Evolutionary conservation across 2,888 invertebrate species (phyloP).

Genomic region (Rhamnusium bicolor): DNA sequence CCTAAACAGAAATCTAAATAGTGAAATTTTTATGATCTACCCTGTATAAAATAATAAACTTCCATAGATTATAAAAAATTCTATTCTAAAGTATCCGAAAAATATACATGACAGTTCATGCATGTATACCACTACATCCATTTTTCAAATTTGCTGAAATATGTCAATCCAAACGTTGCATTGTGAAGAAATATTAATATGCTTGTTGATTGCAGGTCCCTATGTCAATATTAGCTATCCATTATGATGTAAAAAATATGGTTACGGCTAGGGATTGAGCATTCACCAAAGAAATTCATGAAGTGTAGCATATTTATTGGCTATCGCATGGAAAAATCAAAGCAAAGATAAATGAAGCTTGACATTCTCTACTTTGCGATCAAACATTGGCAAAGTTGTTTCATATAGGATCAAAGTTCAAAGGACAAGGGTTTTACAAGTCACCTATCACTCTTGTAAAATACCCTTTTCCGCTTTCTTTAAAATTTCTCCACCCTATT

Average conservation of each 20-base stretch:
- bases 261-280: not conserved
- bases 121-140: not conserved
- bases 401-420: conserved; percentile 31
- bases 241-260: conserved; percentile 19
- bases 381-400: conserved; percentile 35
- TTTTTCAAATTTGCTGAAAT: conserved; percentile 10
- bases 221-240: conserved; percentile 30
- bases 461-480: conserved; percentile 21
- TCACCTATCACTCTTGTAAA: conserved; percentile 31
- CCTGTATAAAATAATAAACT: too few relatives aligned
- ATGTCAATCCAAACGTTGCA: not conserved
- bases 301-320: conserved; percentile 29
- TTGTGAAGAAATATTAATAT: not conserved
- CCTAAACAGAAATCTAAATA: too few relatives aligned
- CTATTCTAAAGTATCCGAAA: too few relatives aligned
- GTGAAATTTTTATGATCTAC: too few relatives aligned
- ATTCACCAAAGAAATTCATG: conserved; percentile 23
- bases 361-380: conserved; percentile 24
- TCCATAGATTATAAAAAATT: too few relatives aligned
- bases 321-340: conserved; percentile 28
- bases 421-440: conserved; percentile 34
- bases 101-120: not conserved
- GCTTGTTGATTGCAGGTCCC: conserved; percentile 10
- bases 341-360: conserved; percentile 36
- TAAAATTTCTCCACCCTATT: conserved; percentile 14